A percentile compares a stretch with the other conserved stretches of the same genome.
Conservation (phyloP, 1,140 invertebrate genomes). For the Leptinotarsa undecemlineata region DNA sequence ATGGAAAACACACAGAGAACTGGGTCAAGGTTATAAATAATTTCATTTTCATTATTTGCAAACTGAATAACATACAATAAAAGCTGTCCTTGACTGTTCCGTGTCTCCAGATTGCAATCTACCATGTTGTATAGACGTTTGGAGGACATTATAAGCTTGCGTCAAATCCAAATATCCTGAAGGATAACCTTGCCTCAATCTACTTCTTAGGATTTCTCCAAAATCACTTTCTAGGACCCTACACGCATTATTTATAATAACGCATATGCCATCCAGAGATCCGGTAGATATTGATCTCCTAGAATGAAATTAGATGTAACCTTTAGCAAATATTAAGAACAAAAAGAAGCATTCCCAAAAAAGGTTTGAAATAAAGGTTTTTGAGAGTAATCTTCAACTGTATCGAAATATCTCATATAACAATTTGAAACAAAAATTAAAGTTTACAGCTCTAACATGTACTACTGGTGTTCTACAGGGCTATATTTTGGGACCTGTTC, state of each 20-base stretch:
- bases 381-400: too few relatives aligned
- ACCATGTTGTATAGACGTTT: conserved; percentile 81
- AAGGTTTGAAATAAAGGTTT: too few relatives aligned
- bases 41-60: too few relatives aligned
- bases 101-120: conserved; percentile 79
- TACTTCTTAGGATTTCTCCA: conserved; percentile 73
- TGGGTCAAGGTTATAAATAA: too few relatives aligned
- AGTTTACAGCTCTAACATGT: too few relatives aligned
- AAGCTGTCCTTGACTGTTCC: conserved; percentile 66
- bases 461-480: too few relatives aligned
- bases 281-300: conserved; percentile 86
- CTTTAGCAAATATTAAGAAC: too few relatives aligned
- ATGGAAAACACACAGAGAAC: too few relatives aligned
- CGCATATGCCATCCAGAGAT: conserved; percentile 94
- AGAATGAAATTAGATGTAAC: conserved; percentile 28
- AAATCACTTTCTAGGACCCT: conserved; percentile 87
- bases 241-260: conserved; percentile 93
- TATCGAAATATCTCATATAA: background rate
- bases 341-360: too few relatives aligned
- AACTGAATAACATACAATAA: conserved; percentile 51
- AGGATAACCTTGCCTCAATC: conserved; percentile 83
- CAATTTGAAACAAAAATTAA: background rate
- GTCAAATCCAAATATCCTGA: conserved; percentile 82
- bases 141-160: conserved; percentile 78
- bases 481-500: too few relatives aligned